Conservation (phyloP, 2,797 vertebrate species). For the Odontamblyopus lacepedii region DNA sequence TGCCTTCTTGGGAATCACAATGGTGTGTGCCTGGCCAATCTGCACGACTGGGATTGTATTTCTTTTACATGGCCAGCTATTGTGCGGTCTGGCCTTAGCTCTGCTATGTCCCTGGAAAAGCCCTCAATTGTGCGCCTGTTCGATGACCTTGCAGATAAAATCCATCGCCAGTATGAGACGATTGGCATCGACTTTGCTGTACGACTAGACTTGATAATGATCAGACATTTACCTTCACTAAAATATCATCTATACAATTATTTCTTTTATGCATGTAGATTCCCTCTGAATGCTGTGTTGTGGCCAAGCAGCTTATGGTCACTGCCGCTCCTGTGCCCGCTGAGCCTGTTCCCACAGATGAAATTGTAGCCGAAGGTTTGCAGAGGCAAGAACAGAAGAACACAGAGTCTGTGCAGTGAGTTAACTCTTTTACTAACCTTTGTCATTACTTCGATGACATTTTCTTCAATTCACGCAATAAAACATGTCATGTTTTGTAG, state of each 20-base stretch:
- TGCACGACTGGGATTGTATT: slow-evolving; percentile 97
- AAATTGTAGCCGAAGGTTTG: slow-evolving; percentile 80
- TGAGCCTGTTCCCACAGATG: slow-evolving; percentile 69
- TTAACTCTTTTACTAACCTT: slow-evolving; percentile 17
- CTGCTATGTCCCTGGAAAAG: slow-evolving; percentile 96
- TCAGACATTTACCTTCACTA: neutral
- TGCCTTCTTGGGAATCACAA: slow-evolving; percentile 94
- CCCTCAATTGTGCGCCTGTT: slow-evolving; percentile 97
- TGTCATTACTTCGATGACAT: neutral
- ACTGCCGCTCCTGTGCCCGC: slow-evolving; percentile 66
- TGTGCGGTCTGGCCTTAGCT: slow-evolving; percentile 92
- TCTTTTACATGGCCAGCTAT: slow-evolving; percentile 93
- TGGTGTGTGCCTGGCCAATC: slow-evolving; percentile 91
- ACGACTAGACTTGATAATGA: slow-evolving; percentile 58
- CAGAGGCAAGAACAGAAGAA: slow-evolving; percentile 84
- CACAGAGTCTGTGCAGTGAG: slow-evolving; percentile 84
- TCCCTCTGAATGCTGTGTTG: slow-evolving; percentile 78
- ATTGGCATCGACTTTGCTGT: slow-evolving; percentile 92
- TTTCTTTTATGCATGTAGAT: slow-evolving; percentile 71
- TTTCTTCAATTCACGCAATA: neutral
- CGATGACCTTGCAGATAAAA: slow-evolving; percentile 96
- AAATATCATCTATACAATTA: neutral
- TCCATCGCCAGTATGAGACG: slow-evolving; percentile 96
- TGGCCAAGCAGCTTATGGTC: slow-evolving; percentile 83
- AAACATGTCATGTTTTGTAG: slow-evolving; percentile 66